phyloP scores from a whole-genome alignment of 2,888 invertebrate genomes.

The Abrostola tripartita region DNA sequence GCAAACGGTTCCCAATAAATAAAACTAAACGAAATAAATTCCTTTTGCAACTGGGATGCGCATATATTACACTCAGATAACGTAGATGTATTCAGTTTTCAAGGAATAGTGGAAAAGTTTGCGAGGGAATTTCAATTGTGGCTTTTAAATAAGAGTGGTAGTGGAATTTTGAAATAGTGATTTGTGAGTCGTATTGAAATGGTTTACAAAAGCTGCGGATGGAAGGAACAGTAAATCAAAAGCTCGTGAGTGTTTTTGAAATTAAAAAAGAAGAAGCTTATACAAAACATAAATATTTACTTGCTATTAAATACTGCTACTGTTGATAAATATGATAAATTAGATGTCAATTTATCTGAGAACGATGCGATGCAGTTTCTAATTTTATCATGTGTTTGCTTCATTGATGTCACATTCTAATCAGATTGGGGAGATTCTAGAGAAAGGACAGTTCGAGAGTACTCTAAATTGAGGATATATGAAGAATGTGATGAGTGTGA shows the following conservation, averaged over 20 bases:
- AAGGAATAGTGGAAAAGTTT: slow-evolving; percentile 46
- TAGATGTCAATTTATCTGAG: no score
- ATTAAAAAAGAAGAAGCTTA: not conserved
- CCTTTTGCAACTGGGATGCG: slow-evolving; percentile 56
- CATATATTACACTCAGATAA: slow-evolving; percentile 59
- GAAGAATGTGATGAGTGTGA: no score
- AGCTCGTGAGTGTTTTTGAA: not conserved
- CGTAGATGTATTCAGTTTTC: slow-evolving; percentile 49
- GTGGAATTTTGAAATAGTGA: slow-evolving; percentile 46
- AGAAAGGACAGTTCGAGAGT: no score
- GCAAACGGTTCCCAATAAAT: slow-evolving; percentile 53
- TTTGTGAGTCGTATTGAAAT: slow-evolving; percentile 46
- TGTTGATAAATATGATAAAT: no score
- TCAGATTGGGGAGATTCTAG: no score
- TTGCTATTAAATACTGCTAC: no score
- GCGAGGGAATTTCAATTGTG: slow-evolving; percentile 52
- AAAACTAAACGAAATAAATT: slow-evolving; percentile 57
- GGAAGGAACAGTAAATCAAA: not conserved
- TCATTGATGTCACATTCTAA: no score
- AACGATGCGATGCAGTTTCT: no score
- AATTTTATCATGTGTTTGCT: no score
- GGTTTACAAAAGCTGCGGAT: slow-evolving; percentile 25
- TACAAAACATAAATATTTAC: no score
- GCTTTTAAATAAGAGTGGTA: slow-evolving; percentile 48
- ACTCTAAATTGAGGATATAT: no score